Conservation (phyloP, 2,888 invertebrate genomes). For the Subacronicta megacephala region DNA sequence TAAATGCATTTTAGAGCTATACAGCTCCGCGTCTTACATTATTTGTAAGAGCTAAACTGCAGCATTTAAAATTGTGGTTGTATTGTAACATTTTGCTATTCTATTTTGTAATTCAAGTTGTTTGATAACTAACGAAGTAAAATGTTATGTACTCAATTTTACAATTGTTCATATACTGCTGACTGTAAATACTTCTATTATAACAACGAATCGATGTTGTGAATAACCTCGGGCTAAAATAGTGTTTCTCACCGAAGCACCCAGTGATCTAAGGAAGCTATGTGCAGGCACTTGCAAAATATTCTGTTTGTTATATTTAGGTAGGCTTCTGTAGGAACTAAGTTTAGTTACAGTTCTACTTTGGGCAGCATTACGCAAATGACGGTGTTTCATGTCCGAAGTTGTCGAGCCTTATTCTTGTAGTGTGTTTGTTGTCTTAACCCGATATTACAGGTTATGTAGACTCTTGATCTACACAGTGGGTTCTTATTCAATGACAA, state of each 20-base stretch:
- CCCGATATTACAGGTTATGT: conserved; percentile 18
- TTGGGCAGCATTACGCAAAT: conserved; percentile 11
- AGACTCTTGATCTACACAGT: not conserved
- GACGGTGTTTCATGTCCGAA: conserved; percentile 5
- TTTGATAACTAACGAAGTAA: conserved; percentile 22
- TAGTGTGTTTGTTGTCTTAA: conserved; percentile 16
- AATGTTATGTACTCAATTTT: conserved; percentile 46
- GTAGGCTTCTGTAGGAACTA: conserved; percentile 45
- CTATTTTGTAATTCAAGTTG: conserved; percentile 35
- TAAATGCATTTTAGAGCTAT: conserved; percentile 34
- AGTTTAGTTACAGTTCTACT: conserved; percentile 40
- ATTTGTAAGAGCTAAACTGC: conserved; percentile 38
- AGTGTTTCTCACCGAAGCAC: conserved; percentile 54
- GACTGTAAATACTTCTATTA: conserved; percentile 48
- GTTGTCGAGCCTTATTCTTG: conserved; percentile 4
- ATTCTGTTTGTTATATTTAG: conserved; percentile 79
- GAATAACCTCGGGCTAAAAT: conserved; percentile 68
- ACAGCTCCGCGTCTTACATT: conserved; percentile 25
- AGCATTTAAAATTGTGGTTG: conserved; percentile 26
- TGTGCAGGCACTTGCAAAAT: conserved; percentile 77
- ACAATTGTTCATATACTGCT: conserved; percentile 56
- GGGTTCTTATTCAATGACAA: no score
- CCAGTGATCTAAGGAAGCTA: conserved; percentile 66
- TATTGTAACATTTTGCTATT: conserved; percentile 38
- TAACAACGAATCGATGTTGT: conserved; percentile 83